A percentile compares a stretch with the other conserved stretches of the same genome.
Conservation (phyloP, 2,113 vertebrate genomes). For the Colistium nudipinnis region DNA sequence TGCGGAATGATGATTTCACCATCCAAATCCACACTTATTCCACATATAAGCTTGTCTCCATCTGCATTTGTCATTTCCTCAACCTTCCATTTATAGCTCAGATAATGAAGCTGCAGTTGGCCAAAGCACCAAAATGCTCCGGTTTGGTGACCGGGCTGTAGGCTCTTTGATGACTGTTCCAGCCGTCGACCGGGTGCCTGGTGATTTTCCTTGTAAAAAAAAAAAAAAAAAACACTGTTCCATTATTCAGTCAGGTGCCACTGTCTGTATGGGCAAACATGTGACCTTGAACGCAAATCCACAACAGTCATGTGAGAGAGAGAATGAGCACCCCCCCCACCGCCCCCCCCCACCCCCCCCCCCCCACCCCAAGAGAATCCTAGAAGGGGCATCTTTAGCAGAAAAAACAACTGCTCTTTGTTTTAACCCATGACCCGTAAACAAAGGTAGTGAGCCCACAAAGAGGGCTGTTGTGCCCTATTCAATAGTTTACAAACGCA, state of each 20-base stretch:
- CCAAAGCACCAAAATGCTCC: slow-evolving; percentile 27
- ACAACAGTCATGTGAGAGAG: slow-evolving; percentile 58
- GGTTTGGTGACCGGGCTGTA: slow-evolving; percentile 46
- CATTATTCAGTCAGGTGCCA: slow-evolving; percentile 57
- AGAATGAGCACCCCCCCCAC: slow-evolving; percentile 3
- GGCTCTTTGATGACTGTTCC: slow-evolving; percentile 59
- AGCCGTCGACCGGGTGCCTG: slow-evolving; percentile 45
- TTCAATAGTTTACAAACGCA: too few relatives aligned
- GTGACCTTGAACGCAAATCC: slow-evolving; percentile 47
- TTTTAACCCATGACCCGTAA: slow-evolving; percentile 25
- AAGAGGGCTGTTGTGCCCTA: slow-evolving; percentile 19
- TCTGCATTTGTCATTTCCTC: slow-evolving; percentile 58
- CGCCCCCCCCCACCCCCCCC: not conserved
- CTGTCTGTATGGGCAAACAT: slow-evolving; percentile 49
- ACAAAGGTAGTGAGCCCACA: slow-evolving; percentile 50
- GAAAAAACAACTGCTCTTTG: slow-evolving; percentile 41
- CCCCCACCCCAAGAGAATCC: slow-evolving; percentile 28
- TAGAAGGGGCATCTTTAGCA: slow-evolving; percentile 41
- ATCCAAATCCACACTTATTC: slow-evolving; percentile 1
- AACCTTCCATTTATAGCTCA: slow-evolving; percentile 49
- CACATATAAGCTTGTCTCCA: slow-evolving; percentile 19
- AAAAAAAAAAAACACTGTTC: slow-evolving; percentile 3
- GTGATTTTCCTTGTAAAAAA: slow-evolving; percentile 36
- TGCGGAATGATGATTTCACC: slow-evolving; percentile 6
- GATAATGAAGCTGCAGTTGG: slow-evolving; percentile 49